Evolutionary conservation across 2,888 invertebrate species (phyloP), one percentile per base, ranked within the genome.

Genomic region (Drosophila macrospina): DNA sequence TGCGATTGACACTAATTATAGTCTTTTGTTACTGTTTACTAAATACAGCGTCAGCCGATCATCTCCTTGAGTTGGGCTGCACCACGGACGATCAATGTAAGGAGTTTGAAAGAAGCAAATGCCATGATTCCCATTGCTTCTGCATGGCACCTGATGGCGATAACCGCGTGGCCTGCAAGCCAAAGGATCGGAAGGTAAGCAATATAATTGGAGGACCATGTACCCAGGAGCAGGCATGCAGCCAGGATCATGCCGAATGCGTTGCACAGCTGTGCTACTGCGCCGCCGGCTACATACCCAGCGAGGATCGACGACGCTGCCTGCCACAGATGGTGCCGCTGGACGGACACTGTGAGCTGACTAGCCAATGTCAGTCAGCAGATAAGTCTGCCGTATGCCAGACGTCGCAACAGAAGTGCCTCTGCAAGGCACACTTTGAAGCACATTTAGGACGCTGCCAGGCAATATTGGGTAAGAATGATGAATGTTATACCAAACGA

Each of bases 171-270:
- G 11, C 64, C 13, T 91, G 91, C 55, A 47, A 61, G 13, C 91
- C 91, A 5, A 64, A 86, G 75, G 81, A 82, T 24, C 47, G 50
- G 7, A 89, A 82, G 45, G 15, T 85, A 50, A 91, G 68, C 54
- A 92, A 91, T 62, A 79, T 91, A 15, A 85, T 91, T 44, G 90
- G 90, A 7, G 91, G 91, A 3, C 72, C 82, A 4, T 91, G 91
- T 13, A 52, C 34, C 0, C 8, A n/a, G 34, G 59, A 60, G 8
- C 52, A 42, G 56, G 89, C 89, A 7, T 91, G 92, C 51, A 54
- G 11, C 6, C 81, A 81, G 56, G 71, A 73, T 3, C 30, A 89
- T 65, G 61, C 91, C 15, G 78, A 80, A 48, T 91, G 91, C 74
- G 74, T 88, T 47, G 5, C 4, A 2, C 4, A 89, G 6, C 79